These are phyloP conservation scores for Pantherophis guttatus DNA, from an alignment of 2,113 vertebrate species.

Conservation along the genomic window DNA sequence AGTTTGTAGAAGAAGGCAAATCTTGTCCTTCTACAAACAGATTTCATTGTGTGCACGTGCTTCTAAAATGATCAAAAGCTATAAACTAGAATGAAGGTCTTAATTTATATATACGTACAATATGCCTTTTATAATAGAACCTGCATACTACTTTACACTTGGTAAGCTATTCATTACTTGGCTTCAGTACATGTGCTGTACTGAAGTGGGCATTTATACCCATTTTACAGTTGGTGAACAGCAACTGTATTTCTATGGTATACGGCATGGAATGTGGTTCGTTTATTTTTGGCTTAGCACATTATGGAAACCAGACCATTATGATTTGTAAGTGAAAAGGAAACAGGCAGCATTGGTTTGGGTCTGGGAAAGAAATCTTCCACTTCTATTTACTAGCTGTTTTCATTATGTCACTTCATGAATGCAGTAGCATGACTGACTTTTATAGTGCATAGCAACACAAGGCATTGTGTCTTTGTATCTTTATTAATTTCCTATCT, in stretches of 20 bases:
- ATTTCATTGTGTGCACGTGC: not conserved
- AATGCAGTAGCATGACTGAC: not conserved
- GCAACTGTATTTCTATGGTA: not conserved
- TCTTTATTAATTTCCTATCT: not conserved
- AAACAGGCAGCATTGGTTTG: not conserved
- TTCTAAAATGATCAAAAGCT: not conserved
- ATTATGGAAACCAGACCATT: not conserved
- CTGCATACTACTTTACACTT: not conserved
- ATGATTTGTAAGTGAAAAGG: not conserved
- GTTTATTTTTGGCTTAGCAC: not conserved
- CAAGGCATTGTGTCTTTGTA: not conserved
- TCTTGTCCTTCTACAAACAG: not conserved
- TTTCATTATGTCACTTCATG: conserved; percentile 30
- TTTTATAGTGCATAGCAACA: not conserved
- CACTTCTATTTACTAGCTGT: not conserved
- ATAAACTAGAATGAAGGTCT: not conserved
- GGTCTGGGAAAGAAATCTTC: not conserved
- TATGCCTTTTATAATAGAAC: not conserved
- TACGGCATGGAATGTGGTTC: not conserved
- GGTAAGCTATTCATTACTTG: not conserved
- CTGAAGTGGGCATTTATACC: not conserved
- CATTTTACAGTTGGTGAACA: not conserved
- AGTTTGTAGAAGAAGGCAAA: not conserved
- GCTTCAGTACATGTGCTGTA: not conserved
- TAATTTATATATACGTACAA: not conserved